Conservation (phyloP, 2,888 invertebrate genomes). For the Drosophila nigritarsus region DNA sequence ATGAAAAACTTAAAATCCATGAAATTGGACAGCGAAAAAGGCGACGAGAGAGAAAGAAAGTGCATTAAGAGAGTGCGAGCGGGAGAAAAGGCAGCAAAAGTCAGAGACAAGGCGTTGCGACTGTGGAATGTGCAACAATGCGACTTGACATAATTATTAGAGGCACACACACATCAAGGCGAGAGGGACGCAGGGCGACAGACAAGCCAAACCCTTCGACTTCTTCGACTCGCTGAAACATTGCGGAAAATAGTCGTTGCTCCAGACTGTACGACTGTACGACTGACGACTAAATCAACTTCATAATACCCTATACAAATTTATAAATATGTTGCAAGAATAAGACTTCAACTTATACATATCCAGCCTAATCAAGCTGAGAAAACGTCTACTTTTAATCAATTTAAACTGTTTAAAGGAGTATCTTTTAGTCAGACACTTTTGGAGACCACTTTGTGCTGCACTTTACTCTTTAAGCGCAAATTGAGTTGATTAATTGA, state of each 20-base stretch:
- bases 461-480: conserved; percentile 65
- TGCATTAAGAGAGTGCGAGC: background rate
- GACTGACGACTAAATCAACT: conserved; percentile 22
- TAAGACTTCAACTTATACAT: background rate
- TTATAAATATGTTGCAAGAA: background rate
- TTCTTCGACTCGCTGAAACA: conserved; percentile 8
- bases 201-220: conserved; percentile 19
- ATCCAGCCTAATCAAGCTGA: background rate
- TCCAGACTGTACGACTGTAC: background rate
- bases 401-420: background rate
- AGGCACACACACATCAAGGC: conserved; percentile 20
- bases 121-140: conserved; percentile 48
- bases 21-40: conserved; percentile 60
- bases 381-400: background rate
- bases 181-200: conserved; percentile 10
- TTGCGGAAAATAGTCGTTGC: conserved; percentile 12
- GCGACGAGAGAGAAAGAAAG: background rate
- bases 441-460: background rate
- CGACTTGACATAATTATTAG: conserved; percentile 76
- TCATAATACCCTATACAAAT: conserved; percentile 16
- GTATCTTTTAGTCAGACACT: background rate
- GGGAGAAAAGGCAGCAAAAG: conserved; percentile 3
- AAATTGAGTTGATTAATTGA: conserved; percentile 80
- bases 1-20: conserved; percentile 63
- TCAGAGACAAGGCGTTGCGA: conserved; percentile 22